phyloP scores from a whole-genome alignment of 1,140 invertebrate genomes.

The Drosophila ironensis region DNA sequence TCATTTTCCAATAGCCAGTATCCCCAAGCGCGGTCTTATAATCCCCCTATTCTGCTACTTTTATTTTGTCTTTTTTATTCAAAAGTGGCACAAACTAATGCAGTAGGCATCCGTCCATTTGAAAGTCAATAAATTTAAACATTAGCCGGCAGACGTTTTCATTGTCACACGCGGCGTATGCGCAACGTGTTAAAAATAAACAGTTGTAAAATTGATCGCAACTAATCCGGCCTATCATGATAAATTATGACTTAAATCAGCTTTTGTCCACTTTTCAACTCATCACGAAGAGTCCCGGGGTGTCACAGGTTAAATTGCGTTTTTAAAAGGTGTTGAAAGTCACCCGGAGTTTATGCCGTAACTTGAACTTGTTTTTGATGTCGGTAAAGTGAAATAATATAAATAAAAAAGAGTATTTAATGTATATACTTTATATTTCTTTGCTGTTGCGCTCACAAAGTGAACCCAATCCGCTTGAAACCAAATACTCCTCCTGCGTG shows the following conservation, averaged over 20 bases:
- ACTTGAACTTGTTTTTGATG: no score
- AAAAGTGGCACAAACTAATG: conserved; percentile 70
- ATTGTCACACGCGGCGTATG: conserved; percentile 49
- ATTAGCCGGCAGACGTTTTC: conserved; percentile 57
- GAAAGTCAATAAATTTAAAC: conserved; percentile 72
- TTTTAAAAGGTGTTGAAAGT: conserved; percentile 22
- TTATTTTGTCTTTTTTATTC: conserved; percentile 2
- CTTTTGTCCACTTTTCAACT: conserved; percentile 78
- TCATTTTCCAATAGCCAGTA: conserved; percentile 3
- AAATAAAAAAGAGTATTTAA: no score
- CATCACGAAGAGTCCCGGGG: conserved; percentile 57
- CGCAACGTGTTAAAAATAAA: conserved; percentile 79
- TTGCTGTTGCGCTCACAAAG: no score
- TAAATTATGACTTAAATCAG: conserved; percentile 82
- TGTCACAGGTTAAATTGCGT: conserved; percentile 55
- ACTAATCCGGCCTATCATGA: conserved; percentile 71
- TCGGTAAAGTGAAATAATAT: no score
- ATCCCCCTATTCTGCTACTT: background rate
- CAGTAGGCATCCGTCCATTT: conserved; percentile 64
- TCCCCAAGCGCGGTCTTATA: background rate
- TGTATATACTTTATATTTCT: no score
- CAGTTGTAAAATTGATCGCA: conserved; percentile 72
- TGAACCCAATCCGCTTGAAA: background rate
- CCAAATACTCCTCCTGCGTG: background rate
- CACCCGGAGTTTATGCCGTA: conserved; percentile 48